phyloP scores from a whole-genome alignment of 2,113 vertebrate species.

The Platichthys stellatus region DNA sequence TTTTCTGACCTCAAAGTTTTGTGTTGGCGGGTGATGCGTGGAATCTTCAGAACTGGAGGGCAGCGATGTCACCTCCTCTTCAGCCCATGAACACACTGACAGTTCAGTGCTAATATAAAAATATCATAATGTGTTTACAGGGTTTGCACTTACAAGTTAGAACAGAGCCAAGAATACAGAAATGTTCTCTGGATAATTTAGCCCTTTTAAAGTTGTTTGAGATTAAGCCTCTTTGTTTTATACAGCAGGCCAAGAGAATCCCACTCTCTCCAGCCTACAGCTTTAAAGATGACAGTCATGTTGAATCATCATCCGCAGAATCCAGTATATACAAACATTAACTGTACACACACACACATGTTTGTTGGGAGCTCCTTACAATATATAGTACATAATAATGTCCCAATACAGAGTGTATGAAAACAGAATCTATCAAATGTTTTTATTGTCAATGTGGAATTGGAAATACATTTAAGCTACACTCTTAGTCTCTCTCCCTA shows the following conservation, averaged over 20 bases:
- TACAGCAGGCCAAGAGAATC: background rate
- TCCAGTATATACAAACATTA: background rate
- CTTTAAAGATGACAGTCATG: background rate
- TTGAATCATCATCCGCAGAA: background rate
- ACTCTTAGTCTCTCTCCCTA: background rate
- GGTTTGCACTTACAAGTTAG: background rate
- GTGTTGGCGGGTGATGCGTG: background rate
- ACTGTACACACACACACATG: no score
- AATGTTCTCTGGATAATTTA: background rate
- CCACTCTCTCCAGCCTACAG: background rate
- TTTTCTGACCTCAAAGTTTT: background rate
- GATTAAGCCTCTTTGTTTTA: background rate
- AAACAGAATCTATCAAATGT: no score
- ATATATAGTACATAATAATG: no score
- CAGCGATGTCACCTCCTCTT: background rate
- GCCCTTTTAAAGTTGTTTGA: background rate
- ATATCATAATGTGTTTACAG: background rate
- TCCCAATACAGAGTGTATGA: no score
- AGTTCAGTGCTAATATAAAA: background rate
- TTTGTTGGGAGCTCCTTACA: no score
- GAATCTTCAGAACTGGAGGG: background rate
- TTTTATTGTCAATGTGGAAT: background rate
- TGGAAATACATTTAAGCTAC: background rate
- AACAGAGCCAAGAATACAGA: background rate
- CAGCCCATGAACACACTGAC: background rate